A percentile compares a stretch with the other conserved stretches of the same genome.
These are phyloP conservation scores for Heteronetta atricapilla DNA, from an alignment of 2,113 vertebrate species.

Conservation along the genomic window DNA sequence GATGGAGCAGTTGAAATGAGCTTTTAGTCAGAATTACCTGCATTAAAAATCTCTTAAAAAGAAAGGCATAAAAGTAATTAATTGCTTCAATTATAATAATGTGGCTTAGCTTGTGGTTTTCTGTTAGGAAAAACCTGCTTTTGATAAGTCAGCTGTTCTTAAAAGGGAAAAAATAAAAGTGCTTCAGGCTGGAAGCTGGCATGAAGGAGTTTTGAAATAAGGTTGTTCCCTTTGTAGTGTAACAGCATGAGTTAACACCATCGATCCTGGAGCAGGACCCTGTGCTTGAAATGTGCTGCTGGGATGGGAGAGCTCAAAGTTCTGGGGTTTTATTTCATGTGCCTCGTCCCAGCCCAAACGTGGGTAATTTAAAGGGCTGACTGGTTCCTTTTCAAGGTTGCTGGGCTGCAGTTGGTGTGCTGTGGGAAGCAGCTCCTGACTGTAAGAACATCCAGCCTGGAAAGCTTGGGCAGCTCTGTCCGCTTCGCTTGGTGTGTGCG, in stretches of 20 bases:
- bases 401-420: accelerated
- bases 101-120: slow-evolving; percentile 60
- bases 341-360: accelerated
- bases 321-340: too few species aligned
- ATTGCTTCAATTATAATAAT: slow-evolving; percentile 68
- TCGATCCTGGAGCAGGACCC: slow-evolving; percentile 15
- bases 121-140: slow-evolving; percentile 29
- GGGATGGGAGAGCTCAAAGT: neutral
- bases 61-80: slow-evolving; percentile 64
- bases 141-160: slow-evolving; percentile 64
- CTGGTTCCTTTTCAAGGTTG: neutral
- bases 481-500: accelerated
- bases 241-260: neutral
- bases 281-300: neutral
- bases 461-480: neutral
- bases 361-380: neutral
- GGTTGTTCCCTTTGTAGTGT: neutral
- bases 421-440: neutral
- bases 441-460: accelerated
- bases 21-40: slow-evolving; percentile 57
- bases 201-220: neutral
- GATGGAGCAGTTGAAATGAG: slow-evolving; percentile 46
- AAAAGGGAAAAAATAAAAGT: neutral
- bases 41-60: slow-evolving; percentile 49
- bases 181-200: slow-evolving; percentile 42